These are phyloP conservation scores for Centropus bengalensis DNA, from an alignment of 2,113 vertebrate species.

Conservation along the genomic window DNA sequence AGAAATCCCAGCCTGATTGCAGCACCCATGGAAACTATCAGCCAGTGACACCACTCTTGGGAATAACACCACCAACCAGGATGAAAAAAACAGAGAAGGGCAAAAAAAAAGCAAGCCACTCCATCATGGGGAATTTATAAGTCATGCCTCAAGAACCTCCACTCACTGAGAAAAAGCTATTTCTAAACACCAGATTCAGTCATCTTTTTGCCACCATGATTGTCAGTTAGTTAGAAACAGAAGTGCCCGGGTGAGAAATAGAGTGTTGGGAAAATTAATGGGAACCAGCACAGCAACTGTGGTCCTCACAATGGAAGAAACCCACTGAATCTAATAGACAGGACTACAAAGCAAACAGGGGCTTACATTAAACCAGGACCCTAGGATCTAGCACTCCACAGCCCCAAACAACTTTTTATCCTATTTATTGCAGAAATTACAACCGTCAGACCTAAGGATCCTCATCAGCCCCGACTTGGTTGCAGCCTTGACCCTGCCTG, in stretches of 20 bases:
- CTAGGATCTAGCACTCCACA: not conserved
- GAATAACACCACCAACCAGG: not conserved
- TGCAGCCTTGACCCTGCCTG: not conserved
- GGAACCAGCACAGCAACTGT: not conserved
- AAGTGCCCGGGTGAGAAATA: not conserved
- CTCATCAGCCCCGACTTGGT: not conserved
- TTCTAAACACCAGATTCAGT: not conserved
- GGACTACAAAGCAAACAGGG: not conserved
- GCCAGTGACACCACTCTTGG: not conserved
- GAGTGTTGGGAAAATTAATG: not conserved
- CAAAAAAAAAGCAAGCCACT: fast-evolving
- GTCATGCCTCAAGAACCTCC: not conserved
- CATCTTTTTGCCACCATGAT: not conserved
- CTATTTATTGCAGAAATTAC: not conserved
- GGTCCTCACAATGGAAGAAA: not conserved
- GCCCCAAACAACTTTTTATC: not conserved
- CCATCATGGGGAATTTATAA: not conserved
- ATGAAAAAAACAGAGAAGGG: not conserved
- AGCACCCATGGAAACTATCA: not conserved
- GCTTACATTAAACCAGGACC: not conserved
- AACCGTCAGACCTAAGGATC: not conserved
- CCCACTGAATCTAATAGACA: fast-evolving
- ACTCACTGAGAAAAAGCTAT: not conserved
- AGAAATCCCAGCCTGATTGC: not conserved
- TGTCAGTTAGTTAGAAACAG: not conserved